phyloP scores from a whole-genome alignment of 2,113 vertebrate genomes.

The Falcunculus frontatus region DNA sequence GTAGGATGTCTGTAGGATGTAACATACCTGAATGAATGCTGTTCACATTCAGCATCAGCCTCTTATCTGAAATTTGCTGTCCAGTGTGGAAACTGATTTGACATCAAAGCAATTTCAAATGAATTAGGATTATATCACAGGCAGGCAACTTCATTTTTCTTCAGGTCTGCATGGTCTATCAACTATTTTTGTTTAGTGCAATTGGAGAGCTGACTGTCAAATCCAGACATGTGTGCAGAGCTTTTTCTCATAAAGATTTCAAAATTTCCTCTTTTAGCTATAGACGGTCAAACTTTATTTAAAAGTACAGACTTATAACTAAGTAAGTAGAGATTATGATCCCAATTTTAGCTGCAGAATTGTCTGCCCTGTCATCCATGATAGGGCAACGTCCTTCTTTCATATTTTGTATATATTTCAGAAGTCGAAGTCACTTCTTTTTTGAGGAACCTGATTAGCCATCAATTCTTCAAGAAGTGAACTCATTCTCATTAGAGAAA shows the following conservation, averaged over 20 bases:
- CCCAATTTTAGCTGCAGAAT: neutral
- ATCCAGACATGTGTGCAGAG: rapidly evolving
- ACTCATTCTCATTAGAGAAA: neutral
- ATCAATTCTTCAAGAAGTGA: neutral
- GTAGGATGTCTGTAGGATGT: neutral
- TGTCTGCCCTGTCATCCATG: neutral
- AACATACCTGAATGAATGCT: neutral
- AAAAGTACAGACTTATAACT: neutral
- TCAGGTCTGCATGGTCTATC: neutral
- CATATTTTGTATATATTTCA: neutral
- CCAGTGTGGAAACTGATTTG: neutral
- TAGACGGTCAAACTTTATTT: neutral
- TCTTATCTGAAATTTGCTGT: neutral
- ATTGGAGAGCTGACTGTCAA: neutral
- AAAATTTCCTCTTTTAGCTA: neutral
- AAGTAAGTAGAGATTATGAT: neutral
- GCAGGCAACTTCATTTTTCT: neutral
- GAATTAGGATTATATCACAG: neutral
- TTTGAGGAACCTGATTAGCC: neutral
- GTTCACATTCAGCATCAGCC: neutral
- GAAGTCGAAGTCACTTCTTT: neutral
- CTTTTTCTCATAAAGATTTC: neutral
- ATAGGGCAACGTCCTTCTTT: neutral
- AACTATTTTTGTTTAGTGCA: neutral
- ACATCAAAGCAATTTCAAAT: neutral